Evolutionary conservation across 2,113 vertebrate genomes (phyloP).

Genomic region (Galbula dea): DNA sequence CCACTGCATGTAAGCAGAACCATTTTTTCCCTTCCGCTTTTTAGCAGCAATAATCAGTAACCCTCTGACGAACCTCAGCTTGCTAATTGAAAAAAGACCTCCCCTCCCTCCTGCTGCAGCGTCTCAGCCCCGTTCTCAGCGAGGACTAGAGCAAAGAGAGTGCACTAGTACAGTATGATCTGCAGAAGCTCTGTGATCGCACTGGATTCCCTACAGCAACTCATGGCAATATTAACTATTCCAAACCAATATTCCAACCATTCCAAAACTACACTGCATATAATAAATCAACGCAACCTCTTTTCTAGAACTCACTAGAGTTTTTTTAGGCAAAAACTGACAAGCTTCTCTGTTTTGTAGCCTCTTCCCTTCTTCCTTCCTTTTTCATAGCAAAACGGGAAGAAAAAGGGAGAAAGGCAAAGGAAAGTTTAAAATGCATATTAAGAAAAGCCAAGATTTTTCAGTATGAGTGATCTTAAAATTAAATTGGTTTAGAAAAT

Average conservation of each 20-base stretch:
- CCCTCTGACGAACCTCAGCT: background rate
- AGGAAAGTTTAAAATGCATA: background rate
- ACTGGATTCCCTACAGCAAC: background rate
- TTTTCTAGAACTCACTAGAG: background rate
- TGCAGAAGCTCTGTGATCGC: too few species aligned
- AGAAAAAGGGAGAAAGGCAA: background rate
- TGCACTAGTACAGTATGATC: too few species aligned
- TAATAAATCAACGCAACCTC: background rate
- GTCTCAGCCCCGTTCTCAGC: background rate
- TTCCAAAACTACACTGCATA: background rate
- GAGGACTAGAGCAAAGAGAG: background rate
- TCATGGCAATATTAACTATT: background rate
- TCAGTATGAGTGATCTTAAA: background rate
- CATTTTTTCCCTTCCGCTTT: background rate
- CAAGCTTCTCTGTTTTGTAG: background rate
- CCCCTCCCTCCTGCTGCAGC: background rate
- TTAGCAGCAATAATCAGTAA: background rate
- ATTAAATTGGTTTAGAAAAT: background rate
- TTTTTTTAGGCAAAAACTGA: background rate
- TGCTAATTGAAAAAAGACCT: background rate
- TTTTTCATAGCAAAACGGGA: background rate
- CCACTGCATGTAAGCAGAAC: background rate
- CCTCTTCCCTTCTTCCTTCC: background rate
- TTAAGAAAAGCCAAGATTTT: background rate
- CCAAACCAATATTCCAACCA: too few species aligned